A percentile compares a stretch with the other conserved stretches of the same genome.
These are phyloP conservation scores for Adelges cooleyi DNA, from an alignment of 1,140 invertebrate species.

Conservation along the genomic window DNA sequence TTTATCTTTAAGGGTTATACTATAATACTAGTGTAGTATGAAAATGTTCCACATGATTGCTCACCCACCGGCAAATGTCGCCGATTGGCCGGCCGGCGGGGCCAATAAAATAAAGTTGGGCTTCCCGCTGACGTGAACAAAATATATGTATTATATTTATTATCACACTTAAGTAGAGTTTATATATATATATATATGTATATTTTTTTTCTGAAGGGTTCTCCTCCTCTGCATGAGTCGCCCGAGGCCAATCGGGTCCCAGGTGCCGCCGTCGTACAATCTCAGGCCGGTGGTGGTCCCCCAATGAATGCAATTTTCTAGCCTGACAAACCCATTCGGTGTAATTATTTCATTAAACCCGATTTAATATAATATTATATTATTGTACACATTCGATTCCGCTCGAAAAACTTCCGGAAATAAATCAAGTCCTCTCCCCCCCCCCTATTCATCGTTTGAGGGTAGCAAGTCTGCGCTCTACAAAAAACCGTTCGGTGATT, in stretches of 20 bases:
- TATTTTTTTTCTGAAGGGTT: conserved; percentile 15
- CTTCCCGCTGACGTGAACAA: conserved; percentile 7
- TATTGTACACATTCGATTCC: too few species aligned
- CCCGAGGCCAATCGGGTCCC: background rate
- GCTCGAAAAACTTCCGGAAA: too few species aligned
- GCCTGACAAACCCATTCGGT: conserved; percentile 5
- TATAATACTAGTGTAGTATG: background rate
- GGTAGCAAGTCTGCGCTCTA: too few species aligned
- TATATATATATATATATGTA: too few species aligned
- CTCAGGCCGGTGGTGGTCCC: background rate
- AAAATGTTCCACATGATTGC: too few species aligned
- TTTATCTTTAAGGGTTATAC: too few species aligned
- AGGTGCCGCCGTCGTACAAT: too few species aligned
- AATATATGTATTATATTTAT: background rate
- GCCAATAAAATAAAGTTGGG: conserved; percentile 21
- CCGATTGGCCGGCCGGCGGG: conserved; percentile 6
- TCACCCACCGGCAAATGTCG: background rate
- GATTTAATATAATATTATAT: background rate
- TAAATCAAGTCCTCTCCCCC: too few species aligned
- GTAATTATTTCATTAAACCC: conserved; percentile 26
- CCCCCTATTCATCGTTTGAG: too few species aligned
- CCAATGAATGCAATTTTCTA: background rate
- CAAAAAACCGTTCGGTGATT: too few species aligned
- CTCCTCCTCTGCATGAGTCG: background rate
- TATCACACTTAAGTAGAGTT: too few species aligned